Conservation (phyloP, 2,113 vertebrate species). For the Neodontobutis hainanensis region DNA sequence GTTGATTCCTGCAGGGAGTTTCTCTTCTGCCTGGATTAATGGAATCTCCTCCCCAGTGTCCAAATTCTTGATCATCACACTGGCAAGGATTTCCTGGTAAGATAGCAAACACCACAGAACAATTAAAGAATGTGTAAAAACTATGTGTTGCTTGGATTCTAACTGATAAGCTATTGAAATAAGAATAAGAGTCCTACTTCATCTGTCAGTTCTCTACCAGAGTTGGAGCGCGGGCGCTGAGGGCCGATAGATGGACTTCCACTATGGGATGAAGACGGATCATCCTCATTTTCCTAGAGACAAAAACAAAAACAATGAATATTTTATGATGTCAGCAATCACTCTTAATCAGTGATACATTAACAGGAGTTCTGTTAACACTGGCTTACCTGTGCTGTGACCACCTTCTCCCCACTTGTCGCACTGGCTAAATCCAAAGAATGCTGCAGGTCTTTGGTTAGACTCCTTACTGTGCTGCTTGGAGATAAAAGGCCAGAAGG, state of each 20-base stretch:
- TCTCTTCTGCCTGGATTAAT: constrained; percentile 95
- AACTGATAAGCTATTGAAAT: neutral
- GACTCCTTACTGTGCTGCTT: constrained; percentile 80
- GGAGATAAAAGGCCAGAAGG: constrained; percentile 86
- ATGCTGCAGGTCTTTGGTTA: constrained; percentile 91
- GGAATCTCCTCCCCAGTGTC: constrained; percentile 99
- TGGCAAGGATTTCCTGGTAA: constrained; percentile 94
- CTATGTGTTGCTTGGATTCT: constrained; percentile 1
- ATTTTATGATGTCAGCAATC: neutral
- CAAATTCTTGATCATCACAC: constrained; percentile 99
- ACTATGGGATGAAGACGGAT: constrained; percentile 71
- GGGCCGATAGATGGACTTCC: constrained; percentile 85
- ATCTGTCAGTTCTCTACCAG: constrained; percentile 96
- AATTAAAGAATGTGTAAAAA: neutral
- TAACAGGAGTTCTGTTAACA: neutral
- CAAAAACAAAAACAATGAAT: constrained; percentile 39
- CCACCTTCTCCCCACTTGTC: constrained; percentile 95
- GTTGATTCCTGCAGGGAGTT: constrained; percentile 97
- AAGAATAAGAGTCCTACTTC: constrained; percentile 80
- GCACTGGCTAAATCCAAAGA: constrained; percentile 97
- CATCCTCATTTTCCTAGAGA: constrained; percentile 91
- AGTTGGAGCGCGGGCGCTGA: constrained; percentile 94
- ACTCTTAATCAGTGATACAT: neutral
- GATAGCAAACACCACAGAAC: constrained; percentile 13
- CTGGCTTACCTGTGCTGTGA: constrained; percentile 90